Base-by-base conservation (phyloP, 2,113 vertebrate species). In the Sceloporus undulatus region DNA sequence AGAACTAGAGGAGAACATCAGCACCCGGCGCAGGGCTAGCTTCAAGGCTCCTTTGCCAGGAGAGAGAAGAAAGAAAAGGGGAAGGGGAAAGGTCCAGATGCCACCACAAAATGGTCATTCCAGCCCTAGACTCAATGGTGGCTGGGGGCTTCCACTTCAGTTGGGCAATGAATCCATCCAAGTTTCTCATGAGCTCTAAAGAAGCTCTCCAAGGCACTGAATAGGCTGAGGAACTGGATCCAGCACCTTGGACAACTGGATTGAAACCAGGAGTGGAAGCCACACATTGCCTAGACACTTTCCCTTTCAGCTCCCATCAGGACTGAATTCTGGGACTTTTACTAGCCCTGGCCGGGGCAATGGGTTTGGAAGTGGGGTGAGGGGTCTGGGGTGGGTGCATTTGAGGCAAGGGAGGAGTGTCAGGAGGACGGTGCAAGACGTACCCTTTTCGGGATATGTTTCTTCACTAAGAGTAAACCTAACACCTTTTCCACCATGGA, bases 401-500 rank as follows among this genome's bases (percentile, higher is more conserved):
- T 68, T 80, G 68, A 90, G 88, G 79, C 38, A 52, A 54, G 68
- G n/a, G 52, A 87, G 78, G 78, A 62, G 86, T 48, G 83, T 84
- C 78, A 82, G 80, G 92, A n/a, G 92, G 91, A 25, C 90, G 40
- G 93, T 75, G 78, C 93, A 91, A 92, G 96, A 99, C 98, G 91
- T 99, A 99, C 99, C 99, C 99, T 99, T 99, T 90, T 99, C 98
- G 96, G 99, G 99, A 98, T 98, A 99, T 97, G 98, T 98, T 96
- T 99, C 98, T 98, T 99, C 99, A 97, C 98, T 99, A 98, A 98
- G 98, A 96, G 98, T 99, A 98, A 98, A 99, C 97, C 99, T 98
- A 98, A 99, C 97, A 95, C 99, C 99, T 97, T 98, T 99, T 96
- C 98, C 99, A 98, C 97, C 97, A 97, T 99, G 99, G 94, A 99